These are phyloP conservation scores for Oreortyx pictus DNA, from an alignment of 2,797 vertebrate species.

Conservation along the genomic window DNA sequence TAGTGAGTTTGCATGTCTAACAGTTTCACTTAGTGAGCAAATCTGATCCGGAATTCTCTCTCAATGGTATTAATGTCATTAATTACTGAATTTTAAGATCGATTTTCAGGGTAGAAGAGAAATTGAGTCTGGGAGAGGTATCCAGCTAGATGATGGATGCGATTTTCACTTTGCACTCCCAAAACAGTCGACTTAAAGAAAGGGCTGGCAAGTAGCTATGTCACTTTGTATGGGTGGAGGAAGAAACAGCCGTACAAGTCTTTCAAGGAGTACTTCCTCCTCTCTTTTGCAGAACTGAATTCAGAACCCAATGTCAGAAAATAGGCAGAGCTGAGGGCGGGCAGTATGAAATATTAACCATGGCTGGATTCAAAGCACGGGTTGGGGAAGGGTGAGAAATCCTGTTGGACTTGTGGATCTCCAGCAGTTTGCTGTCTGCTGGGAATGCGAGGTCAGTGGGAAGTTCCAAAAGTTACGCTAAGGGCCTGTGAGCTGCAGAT, in stretches of 20 bases:
- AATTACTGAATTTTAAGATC: slow-evolving; percentile 35
- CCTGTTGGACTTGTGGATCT: neutral
- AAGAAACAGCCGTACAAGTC: neutral
- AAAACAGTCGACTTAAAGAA: neutral
- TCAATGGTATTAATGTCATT: slow-evolving; percentile 21
- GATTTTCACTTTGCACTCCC: neutral
- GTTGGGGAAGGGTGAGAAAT: neutral
- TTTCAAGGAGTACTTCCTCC: neutral
- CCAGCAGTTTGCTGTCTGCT: neutral
- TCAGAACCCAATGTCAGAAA: neutral
- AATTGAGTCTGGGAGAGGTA: neutral
- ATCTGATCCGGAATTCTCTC: slow-evolving; percentile 24
- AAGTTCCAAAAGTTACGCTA: neutral
- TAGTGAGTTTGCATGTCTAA: neutral
- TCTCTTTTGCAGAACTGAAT: neutral
- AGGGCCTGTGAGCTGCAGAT: neutral
- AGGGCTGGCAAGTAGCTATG: neutral
- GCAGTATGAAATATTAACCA: neutral
- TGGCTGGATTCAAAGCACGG: rapidly evolving
- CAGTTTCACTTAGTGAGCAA: neutral
- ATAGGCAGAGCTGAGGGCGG: neutral
- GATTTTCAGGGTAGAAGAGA: neutral
- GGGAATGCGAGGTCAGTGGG: neutral
- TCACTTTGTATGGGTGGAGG: neutral
- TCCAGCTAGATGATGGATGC: neutral